Conservation (phyloP, 2,888 invertebrate genomes). For the Hetaerina titia region DNA sequence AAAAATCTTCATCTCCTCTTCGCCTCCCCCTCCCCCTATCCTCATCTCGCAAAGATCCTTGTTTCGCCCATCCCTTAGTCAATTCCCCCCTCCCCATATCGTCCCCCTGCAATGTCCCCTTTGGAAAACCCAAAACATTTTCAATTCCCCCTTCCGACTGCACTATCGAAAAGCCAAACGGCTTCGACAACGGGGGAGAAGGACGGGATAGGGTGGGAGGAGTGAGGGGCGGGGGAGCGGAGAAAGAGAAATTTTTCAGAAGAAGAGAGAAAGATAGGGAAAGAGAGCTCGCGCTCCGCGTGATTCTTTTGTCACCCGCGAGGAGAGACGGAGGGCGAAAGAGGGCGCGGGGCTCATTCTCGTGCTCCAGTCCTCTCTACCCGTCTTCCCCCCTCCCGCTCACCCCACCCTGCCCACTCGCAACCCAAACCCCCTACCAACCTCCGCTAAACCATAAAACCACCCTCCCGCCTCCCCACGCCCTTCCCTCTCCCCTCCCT, state of each 20-base stretch:
- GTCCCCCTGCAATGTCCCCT: not conserved
- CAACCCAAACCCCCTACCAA: too few relatives aligned
- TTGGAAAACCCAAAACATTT: not conserved
- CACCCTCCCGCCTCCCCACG: constrained; percentile 6
- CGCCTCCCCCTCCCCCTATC: not conserved
- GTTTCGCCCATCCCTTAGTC: not conserved
- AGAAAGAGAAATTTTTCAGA: not conserved
- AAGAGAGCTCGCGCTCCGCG: not conserved
- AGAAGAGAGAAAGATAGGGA: not conserved
- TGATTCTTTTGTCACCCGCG: not conserved
- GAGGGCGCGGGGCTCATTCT: not conserved
- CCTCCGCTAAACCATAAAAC: not conserved
- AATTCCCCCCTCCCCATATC: not conserved
- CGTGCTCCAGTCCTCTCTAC: not conserved
- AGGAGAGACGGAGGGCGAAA: not conserved
- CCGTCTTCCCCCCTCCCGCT: not conserved
- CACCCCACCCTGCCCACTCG: not conserved
- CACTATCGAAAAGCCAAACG: constrained; percentile 1
- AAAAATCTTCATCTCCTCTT: not conserved
- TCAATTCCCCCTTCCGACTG: not conserved
- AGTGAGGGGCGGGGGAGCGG: not conserved
- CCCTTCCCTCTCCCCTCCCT: not conserved
- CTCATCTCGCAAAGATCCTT: not conserved
- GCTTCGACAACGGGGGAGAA: not conserved
- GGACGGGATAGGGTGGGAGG: not conserved